A percentile compares a stretch with the other conserved stretches of the same genome.
Conservation (phyloP, 2,797 vertebrate genomes). For the Lophius americanus region DNA sequence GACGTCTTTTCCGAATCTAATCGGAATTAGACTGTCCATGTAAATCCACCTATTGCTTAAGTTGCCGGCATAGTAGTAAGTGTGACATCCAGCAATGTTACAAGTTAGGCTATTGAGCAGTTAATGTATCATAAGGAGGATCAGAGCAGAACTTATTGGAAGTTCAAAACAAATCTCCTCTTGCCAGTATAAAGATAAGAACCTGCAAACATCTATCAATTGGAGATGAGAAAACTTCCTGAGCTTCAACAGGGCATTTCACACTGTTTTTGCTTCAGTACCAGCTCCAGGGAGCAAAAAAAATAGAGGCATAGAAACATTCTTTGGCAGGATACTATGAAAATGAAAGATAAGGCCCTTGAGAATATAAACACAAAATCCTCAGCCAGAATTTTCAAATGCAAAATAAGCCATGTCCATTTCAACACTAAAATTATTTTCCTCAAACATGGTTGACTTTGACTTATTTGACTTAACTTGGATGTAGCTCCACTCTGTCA, state of each 20-base stretch:
- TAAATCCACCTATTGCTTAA: too few species aligned
- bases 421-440: conserved; percentile 36
- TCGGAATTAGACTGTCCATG: too few species aligned
- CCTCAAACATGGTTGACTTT: conserved; percentile 34
- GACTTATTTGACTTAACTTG: neutral
- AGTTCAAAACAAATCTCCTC: too few species aligned
- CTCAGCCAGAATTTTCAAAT: conserved; percentile 42
- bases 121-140: too few species aligned
- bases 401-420: conserved; percentile 41
- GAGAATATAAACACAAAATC: conserved; percentile 55
- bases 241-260: conserved; percentile 17
- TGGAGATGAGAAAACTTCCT: conserved; percentile 16
- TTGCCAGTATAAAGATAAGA: too few species aligned
- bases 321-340: conserved; percentile 48
- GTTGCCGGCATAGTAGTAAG: too few species aligned
- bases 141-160: too few species aligned
- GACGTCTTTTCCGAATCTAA: too few species aligned
- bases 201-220: too few species aligned
- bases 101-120: neutral
- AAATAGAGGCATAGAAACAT: conserved; percentile 48
- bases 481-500: conserved; percentile 9
- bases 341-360: conserved; percentile 58
- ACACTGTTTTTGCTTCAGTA: conserved; percentile 38
- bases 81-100: conserved; percentile 32
- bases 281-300: conserved; percentile 39